phyloP scores from a whole-genome alignment of 2,888 invertebrate species.

The Lasioglossum morio region DNA sequence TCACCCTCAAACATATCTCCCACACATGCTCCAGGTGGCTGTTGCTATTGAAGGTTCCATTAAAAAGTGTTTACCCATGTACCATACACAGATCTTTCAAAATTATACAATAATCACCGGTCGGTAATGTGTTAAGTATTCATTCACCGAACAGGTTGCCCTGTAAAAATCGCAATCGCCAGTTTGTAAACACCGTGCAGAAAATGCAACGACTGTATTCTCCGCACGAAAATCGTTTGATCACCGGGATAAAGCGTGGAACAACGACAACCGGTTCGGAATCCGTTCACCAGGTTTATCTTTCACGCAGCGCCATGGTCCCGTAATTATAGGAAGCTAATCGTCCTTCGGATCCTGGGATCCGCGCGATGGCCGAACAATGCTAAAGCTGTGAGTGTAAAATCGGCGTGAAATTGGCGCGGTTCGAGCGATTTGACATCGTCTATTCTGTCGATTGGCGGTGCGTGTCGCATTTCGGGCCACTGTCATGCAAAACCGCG shows the following conservation, averaged over 20 bases:
- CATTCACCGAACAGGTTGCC: too few relatives aligned
- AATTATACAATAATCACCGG: too few relatives aligned
- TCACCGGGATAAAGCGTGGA: background rate
- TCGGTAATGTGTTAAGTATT: too few relatives aligned
- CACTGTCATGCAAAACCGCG: conserved; percentile 76
- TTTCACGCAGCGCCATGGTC: conserved; percentile 11
- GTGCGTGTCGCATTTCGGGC: conserved; percentile 71
- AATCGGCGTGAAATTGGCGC: conserved; percentile 68
- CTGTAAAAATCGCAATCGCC: background rate
- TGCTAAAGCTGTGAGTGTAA: conserved; percentile 30
- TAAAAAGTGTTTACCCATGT: too few relatives aligned
- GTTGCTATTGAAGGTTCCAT: too few relatives aligned
- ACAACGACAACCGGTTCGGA: background rate
- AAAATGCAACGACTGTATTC: background rate
- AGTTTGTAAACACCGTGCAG: background rate
- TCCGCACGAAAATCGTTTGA: background rate
- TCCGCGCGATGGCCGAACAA: conserved; percentile 28
- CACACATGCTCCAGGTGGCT: too few relatives aligned
- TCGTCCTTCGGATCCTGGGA: conserved; percentile 23
- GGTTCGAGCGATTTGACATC: conserved; percentile 71
- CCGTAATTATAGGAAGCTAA: conserved; percentile 36
- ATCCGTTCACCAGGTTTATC: background rate
- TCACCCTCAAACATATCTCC: too few relatives aligned
- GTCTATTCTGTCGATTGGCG: conserved; percentile 67
- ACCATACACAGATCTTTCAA: too few relatives aligned